A percentile compares a stretch with the other conserved stretches of the same genome.
These are phyloP conservation scores for Atethmia centrago DNA, from an alignment of 2,888 invertebrate genomes.

Conservation along the genomic window DNA sequence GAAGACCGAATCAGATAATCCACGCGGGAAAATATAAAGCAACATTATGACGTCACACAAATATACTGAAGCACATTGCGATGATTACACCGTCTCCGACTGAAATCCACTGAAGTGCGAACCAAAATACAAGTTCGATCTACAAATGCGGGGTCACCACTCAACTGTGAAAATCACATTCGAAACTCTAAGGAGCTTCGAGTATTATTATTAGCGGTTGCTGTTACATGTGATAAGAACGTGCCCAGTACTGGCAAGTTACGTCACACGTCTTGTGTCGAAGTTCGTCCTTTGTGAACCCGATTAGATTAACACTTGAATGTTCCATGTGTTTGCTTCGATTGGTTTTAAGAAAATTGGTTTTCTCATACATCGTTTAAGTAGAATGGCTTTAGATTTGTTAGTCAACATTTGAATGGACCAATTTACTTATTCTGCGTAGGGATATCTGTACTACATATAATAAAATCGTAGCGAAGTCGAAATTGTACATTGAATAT, in stretches of 20 bases:
- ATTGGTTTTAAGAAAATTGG: slow-evolving; percentile 47
- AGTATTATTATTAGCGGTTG: slow-evolving; percentile 44
- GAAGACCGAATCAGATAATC: not conserved
- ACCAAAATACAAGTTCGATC: slow-evolving; percentile 49
- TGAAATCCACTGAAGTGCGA: slow-evolving; percentile 44
- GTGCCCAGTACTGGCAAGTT: slow-evolving; percentile 12
- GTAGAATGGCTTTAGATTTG: slow-evolving; percentile 33
- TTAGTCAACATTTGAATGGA: slow-evolving; percentile 20
- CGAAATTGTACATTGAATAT: too few relatives aligned
- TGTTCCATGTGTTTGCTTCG: slow-evolving; percentile 43
- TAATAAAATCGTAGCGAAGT: too few relatives aligned
- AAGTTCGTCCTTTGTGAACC: slow-evolving; percentile 34
- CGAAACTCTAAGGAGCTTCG: slow-evolving; percentile 44
- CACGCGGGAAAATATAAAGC: slow-evolving; percentile 3
- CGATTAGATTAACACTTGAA: slow-evolving; percentile 41
- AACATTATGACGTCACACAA: slow-evolving; percentile 34
- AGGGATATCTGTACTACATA: too few relatives aligned
- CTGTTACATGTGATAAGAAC: slow-evolving; percentile 54
- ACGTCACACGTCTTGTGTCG: slow-evolving; percentile 36
- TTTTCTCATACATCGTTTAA: slow-evolving; percentile 20
- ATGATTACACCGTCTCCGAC: slow-evolving; percentile 35
- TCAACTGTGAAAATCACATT: slow-evolving; percentile 66
- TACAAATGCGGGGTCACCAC: slow-evolving; percentile 39
- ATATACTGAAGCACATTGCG: slow-evolving; percentile 42
- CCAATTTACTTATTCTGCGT: slow-evolving; percentile 22